Conservation (phyloP, 2,888 invertebrate species). For the Synanthedon tipuliformis region DNA sequence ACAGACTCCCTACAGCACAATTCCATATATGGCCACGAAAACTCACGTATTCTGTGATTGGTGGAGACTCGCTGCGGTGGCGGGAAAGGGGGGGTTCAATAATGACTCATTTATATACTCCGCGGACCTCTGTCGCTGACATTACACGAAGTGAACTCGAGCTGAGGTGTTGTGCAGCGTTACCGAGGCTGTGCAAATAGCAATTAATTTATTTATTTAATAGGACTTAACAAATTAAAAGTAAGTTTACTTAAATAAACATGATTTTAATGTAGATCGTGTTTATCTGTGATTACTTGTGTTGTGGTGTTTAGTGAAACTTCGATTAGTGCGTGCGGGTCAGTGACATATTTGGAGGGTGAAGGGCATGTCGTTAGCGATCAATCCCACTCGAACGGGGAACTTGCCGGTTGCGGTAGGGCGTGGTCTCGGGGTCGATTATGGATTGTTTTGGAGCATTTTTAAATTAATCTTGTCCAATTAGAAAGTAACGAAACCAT, state of each 20-base stretch:
- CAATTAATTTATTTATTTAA: slow-evolving; percentile 66
- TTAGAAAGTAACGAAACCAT: slow-evolving; percentile 37
- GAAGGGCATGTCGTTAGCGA: slow-evolving; percentile 23
- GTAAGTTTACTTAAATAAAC: slow-evolving; percentile 49
- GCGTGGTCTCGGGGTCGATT: slow-evolving; percentile 49
- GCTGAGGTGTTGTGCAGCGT: slow-evolving; percentile 60
- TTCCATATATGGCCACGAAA: slow-evolving; percentile 79
- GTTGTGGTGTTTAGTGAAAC: slow-evolving; percentile 13
- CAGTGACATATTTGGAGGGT: slow-evolving; percentile 48
- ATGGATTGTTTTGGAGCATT: no score
- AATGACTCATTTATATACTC: slow-evolving; percentile 71
- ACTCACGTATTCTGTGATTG: slow-evolving; percentile 72
- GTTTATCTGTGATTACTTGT: slow-evolving; percentile 4
- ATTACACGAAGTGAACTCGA: slow-evolving; percentile 68
- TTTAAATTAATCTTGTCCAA: slow-evolving; percentile 8
- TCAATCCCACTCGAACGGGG: slow-evolving; percentile 29
- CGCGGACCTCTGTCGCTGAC: slow-evolving; percentile 51
- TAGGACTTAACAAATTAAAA: slow-evolving; percentile 66
- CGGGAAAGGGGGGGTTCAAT: slow-evolving; percentile 68
- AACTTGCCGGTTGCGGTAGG: slow-evolving; percentile 63
- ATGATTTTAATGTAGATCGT: slow-evolving; percentile 7
- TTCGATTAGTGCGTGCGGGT: slow-evolving; percentile 41
- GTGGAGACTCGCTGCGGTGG: slow-evolving; percentile 58
- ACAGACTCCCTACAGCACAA: slow-evolving; percentile 70
- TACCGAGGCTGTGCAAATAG: slow-evolving; percentile 66